Conservation (phyloP, 2,113 vertebrate species). For the Craseonycteris thonglongyai region DNA sequence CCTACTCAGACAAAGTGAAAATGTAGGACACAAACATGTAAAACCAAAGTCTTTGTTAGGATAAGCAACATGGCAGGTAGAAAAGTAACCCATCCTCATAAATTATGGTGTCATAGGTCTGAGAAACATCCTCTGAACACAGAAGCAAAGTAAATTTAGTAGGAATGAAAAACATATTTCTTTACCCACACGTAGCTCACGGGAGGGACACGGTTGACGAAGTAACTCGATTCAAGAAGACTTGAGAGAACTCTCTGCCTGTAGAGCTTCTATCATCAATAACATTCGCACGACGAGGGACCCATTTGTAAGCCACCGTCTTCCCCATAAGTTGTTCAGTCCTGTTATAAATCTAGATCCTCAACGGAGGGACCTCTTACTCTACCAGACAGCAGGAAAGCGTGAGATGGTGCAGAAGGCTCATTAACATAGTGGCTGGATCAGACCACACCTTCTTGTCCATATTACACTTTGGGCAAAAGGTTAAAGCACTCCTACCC, state of each 20-base stretch:
- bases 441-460: not conserved
- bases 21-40: not conserved
- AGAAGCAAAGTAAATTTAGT: not conserved
- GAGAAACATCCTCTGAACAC: not conserved
- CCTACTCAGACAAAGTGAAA: not conserved
- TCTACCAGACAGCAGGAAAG: not conserved
- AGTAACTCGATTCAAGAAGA: not conserved
- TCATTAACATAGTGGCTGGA: not conserved
- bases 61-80: not conserved
- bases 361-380: not conserved
- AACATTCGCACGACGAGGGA: not conserved
- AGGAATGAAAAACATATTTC: not conserved
- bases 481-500: not conserved
- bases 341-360: not conserved
- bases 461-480: not conserved
- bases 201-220: not conserved
- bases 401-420: not conserved
- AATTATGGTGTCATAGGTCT: not conserved
- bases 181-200: not conserved
- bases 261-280: not conserved
- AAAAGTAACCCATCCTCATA: not conserved
- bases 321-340: not conserved
- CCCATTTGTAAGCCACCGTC: not conserved
- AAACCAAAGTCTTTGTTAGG: not conserved
- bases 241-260: not conserved